Conservation (phyloP, 2,888 invertebrate genomes). For the Ormyrus labotus region DNA sequence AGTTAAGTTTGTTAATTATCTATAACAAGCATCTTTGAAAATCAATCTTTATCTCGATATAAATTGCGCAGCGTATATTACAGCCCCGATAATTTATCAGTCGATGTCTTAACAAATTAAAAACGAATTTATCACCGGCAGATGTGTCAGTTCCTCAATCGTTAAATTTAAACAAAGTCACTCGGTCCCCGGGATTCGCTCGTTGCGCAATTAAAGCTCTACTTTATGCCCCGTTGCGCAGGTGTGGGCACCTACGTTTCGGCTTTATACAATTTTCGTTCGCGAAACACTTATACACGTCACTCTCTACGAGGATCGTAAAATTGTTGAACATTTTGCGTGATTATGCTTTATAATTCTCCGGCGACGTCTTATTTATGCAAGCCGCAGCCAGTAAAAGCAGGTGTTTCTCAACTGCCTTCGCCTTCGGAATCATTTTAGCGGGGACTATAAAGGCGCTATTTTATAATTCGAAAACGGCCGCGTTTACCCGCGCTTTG, state of each 20-base stretch:
- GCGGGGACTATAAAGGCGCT: constrained; percentile 21
- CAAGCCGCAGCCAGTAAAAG: constrained; percentile 11
- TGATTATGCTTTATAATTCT: constrained; percentile 49
- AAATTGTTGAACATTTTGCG: constrained; percentile 50
- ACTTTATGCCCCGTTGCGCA: constrained; percentile 45
- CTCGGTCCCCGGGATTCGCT: constrained; percentile 18
- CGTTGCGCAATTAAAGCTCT: constrained; percentile 44
- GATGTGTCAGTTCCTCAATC: not conserved
- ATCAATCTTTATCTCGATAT: no score
- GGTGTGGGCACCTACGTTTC: constrained; percentile 41
- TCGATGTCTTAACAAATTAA: no score
- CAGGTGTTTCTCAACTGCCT: constrained; percentile 41
- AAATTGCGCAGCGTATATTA: no score
- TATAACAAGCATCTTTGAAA: no score
- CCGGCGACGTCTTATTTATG: constrained; percentile 47
- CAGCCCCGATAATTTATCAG: no score
- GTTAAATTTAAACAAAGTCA: constrained; percentile 11
- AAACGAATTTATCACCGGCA: not conserved
- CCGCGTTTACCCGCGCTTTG: not conserved
- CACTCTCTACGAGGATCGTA: constrained; percentile 31
- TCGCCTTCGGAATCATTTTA: constrained; percentile 13
- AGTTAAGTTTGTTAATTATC: no score
- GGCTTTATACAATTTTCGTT: constrained; percentile 24
- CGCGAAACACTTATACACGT: constrained; percentile 12
- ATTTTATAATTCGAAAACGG: constrained; percentile 11